Base-by-base conservation (phyloP, 2,888 invertebrate genomes). In the Cybosia mesomella region DNA sequence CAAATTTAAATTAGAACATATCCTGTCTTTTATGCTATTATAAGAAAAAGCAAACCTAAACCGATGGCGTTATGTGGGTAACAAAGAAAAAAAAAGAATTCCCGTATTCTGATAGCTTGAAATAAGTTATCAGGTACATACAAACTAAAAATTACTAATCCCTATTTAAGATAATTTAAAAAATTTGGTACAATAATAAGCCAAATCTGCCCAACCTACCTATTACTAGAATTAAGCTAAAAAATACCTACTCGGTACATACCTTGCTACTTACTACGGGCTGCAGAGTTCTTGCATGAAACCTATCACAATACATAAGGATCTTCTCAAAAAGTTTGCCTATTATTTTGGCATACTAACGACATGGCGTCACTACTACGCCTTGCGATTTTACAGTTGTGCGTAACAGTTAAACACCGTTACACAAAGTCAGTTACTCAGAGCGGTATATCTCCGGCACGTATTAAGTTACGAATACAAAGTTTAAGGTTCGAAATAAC, bases 401-500 rank as follows among this genome's bases (percentile, higher is more conserved):
- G 22, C 34, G 36, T 36, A 66, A 59, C 66, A 34, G 66, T 54
- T 32, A 36, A 15, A 59, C 32, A 53, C 66, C 59, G 54, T 59
- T 36, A 53, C 36, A 53, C 18, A 24, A 9, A 34, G 5, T 18
- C 15, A 22, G 21, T 49, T 22, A 53, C 58, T 65, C 39, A 55
- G 36, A 55, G 59, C 59, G 53, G 65, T 22, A 24, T 59, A 10
- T 39, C 18, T 22, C 53, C 18, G 36, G 21, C 24, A 15, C 21
- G 21, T 28, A 43, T 61, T 39, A 43, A 24, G 34, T 5, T 28
- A 32, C 11, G 10, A 24, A 54, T 18, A 64, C 11, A 62, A 39
- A 71, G 32, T 58, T 67, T 61, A 69, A 75, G 80, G 80, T 70
- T 70, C 71, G 58, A 68, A 76, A 73, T 75, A 75, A 77, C 59